Evolutionary conservation across 2,113 vertebrate genomes (phyloP).

Genomic region (Brachyhypopomus gauderio): DNA sequence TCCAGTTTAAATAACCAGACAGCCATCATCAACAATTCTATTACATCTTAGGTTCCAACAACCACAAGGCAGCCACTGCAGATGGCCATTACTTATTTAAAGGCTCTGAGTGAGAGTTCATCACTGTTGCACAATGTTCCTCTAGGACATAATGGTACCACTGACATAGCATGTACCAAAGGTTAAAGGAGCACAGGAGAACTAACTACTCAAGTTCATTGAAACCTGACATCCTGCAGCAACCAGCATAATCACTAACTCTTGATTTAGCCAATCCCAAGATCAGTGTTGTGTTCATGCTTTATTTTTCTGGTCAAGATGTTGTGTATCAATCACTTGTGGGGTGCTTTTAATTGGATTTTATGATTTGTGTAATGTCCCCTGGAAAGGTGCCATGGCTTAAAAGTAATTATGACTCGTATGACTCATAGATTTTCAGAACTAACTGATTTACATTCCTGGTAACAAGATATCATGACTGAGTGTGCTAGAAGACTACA

Average conservation of each 20-base stretch:
- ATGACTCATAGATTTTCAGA: not conserved
- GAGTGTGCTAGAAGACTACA: not conserved
- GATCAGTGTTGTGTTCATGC: not conserved
- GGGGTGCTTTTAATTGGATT: not conserved
- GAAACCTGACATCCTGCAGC: not conserved
- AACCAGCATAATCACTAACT: not conserved
- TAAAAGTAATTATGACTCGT: conserved; percentile 27
- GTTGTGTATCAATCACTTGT: conserved; percentile 31
- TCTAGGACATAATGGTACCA: not conserved
- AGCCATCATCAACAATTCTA: not conserved
- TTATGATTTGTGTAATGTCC: conserved; percentile 14
- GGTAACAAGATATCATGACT: not conserved
- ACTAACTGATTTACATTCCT: not conserved
- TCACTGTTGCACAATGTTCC: no score
- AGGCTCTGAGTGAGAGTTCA: no score
- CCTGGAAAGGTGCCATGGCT: not conserved
- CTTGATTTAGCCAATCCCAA: conserved; percentile 11
- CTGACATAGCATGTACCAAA: not conserved
- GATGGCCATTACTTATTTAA: not conserved
- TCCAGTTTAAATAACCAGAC: not conserved
- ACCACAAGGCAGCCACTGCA: not conserved
- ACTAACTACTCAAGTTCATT: not conserved
- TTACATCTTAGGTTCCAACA: not conserved
- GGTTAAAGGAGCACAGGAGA: not conserved
- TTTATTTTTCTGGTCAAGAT: conserved; percentile 23